Percentiles rank a stretch among this genome's conserved stretches.
These are phyloP conservation scores for Ornithoptera priamus DNA, from an alignment of 2,888 invertebrate species.

Conservation along the genomic window DNA sequence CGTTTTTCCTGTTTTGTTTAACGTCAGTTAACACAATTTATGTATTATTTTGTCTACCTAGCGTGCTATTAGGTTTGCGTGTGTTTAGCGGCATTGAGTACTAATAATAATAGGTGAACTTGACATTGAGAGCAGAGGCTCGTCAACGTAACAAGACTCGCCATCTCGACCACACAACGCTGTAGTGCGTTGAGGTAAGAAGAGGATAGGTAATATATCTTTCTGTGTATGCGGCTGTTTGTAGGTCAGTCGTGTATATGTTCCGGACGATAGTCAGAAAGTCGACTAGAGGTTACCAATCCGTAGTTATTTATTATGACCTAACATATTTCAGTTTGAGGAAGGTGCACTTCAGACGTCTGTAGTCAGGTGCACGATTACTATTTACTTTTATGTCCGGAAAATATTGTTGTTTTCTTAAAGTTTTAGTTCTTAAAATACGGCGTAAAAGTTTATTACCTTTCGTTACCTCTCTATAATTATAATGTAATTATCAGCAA, in stretches of 20 bases:
- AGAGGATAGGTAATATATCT: conserved; percentile 64
- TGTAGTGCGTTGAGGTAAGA: conserved; percentile 47
- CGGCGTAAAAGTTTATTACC: neutral
- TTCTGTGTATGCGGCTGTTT: conserved; percentile 69
- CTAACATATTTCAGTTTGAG: conserved; percentile 32
- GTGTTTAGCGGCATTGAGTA: conserved; percentile 77
- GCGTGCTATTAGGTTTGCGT: conserved; percentile 64
- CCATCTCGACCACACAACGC: conserved; percentile 61
- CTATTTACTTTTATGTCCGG: neutral
- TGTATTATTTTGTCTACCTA: conserved; percentile 47
- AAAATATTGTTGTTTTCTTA: neutral
- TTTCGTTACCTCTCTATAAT: too few relatives aligned
- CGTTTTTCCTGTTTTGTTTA: neutral
- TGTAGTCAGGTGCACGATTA: neutral
- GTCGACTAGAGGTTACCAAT: conserved; percentile 78
- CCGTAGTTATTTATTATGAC: conserved; percentile 46
- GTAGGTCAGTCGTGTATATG: conserved; percentile 79
- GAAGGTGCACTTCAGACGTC: conserved; percentile 2
- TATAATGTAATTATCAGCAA: too few relatives aligned
- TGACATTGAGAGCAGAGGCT: conserved; percentile 79
- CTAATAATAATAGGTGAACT: conserved; percentile 80
- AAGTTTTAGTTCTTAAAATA: neutral
- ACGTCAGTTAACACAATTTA: conserved; percentile 4
- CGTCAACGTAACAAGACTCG: conserved; percentile 71
- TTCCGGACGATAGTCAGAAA: conserved; percentile 78